Evolutionary conservation across 2,797 vertebrate genomes (phyloP).

Genomic region (Pantherophis alleghaniensis): DNA sequence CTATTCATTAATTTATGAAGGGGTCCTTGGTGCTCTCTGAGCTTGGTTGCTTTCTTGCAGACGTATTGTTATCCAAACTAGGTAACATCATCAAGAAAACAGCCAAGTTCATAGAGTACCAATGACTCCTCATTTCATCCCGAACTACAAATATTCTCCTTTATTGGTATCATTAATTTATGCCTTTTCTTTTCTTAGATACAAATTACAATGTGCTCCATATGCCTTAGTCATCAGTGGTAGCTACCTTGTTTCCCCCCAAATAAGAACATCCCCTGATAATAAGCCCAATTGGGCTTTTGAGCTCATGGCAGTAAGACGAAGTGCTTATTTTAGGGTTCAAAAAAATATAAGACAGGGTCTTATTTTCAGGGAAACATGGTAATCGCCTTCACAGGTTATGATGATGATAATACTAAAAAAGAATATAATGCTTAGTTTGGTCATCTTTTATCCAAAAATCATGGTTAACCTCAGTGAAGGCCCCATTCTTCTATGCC

Average conservation of each 20-base stretch:
- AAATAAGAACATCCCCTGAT: no score
- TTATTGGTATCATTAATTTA: background rate
- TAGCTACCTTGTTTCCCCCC: background rate
- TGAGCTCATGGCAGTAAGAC: no score
- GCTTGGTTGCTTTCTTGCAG: background rate
- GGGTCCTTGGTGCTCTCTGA: background rate
- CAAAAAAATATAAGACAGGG: no score
- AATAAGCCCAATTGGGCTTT: no score
- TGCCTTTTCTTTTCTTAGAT: background rate
- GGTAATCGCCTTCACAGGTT: background rate
- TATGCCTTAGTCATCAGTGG: background rate
- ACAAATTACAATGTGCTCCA: background rate
- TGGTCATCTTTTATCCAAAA: background rate
- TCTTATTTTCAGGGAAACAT: no score
- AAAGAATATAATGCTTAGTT: background rate
- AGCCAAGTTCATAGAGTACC: background rate
- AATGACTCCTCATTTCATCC: background rate
- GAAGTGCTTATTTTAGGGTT: no score
- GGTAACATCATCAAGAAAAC: background rate
- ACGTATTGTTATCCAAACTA: background rate
- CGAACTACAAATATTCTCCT: background rate
- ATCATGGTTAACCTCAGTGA: background rate
- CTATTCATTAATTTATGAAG: background rate
- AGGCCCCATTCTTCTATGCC: background rate
- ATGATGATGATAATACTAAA: background rate